Evolutionary conservation across 2,888 invertebrate species (phyloP).

Genomic region (Yponomeuta sedellus): DNA sequence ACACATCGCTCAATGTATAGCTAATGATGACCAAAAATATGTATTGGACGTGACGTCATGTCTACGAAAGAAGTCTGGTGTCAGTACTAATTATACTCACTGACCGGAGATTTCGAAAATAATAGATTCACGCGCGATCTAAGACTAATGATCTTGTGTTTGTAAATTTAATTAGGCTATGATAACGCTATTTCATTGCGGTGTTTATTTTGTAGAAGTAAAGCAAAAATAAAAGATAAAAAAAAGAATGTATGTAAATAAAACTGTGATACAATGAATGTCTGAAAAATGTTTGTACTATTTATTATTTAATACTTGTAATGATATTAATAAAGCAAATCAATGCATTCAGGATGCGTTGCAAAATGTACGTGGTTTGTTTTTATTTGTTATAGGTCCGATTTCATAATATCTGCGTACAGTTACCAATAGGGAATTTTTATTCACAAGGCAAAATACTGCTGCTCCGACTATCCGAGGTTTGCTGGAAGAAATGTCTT

Average conservation of each 20-base stretch:
- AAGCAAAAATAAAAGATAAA: slow-evolving; percentile 32
- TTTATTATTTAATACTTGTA: slow-evolving; percentile 44
- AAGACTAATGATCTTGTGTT: not conserved
- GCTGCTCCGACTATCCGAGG: too few relatives aligned
- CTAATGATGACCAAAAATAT: slow-evolving; percentile 3
- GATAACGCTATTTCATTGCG: slow-evolving; percentile 3
- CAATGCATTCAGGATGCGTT: slow-evolving; percentile 72
- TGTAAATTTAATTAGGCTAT: not conserved
- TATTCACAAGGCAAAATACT: too few relatives aligned
- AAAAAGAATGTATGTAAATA: slow-evolving; percentile 57
- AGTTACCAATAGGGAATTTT: too few relatives aligned
- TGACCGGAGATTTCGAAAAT: not conserved
- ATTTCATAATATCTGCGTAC: not conserved
- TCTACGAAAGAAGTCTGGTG: not conserved
- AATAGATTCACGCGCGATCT: not conserved
- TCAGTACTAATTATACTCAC: not conserved
- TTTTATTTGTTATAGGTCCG: slow-evolving; percentile 18
- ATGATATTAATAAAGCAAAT: slow-evolving; percentile 55
- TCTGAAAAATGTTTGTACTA: slow-evolving; percentile 31
- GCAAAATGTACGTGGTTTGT: slow-evolving; percentile 38
- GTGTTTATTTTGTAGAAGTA: slow-evolving; percentile 10
- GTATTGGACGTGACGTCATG: not conserved
- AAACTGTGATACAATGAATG: slow-evolving; percentile 71
- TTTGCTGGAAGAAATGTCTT: too few relatives aligned
- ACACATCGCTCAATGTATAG: not conserved